A percentile compares a stretch with the other conserved stretches of the same genome.
Evolutionary conservation across 1,140 invertebrate species (phyloP).

Genomic region (Drosophila orena): DNA sequence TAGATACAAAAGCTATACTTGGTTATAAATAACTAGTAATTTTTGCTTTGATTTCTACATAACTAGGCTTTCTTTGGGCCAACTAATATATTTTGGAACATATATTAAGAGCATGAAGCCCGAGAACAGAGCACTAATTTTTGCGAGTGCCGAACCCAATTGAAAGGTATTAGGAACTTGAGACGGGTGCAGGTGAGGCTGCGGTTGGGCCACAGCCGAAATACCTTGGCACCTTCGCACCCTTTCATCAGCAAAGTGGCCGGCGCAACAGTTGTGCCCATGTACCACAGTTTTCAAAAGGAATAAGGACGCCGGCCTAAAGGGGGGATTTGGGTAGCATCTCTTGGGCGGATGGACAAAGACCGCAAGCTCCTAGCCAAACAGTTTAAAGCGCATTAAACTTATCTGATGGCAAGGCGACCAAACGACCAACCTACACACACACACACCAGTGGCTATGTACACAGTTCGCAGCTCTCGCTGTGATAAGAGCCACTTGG

Average conservation of each 20-base stretch:
- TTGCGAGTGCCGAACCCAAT: slow-evolving; percentile 7
- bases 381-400: slow-evolving; percentile 82
- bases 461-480: slow-evolving; percentile 36
- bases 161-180: neutral
- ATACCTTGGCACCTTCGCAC: slow-evolving; percentile 60
- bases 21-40: neutral
- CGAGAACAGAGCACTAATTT: neutral
- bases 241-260: slow-evolving; percentile 66
- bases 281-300: slow-evolving; percentile 58
- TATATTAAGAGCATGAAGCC: neutral
- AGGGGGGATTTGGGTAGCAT: slow-evolving; percentile 13
- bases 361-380: slow-evolving; percentile 64
- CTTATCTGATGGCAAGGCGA: slow-evolving; percentile 65
- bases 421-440: neutral
- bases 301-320: slow-evolving; percentile 55
- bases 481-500: slow-evolving; percentile 59
- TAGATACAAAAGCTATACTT: too few species aligned
- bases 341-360: neutral
- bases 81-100: neutral
- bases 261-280: slow-evolving; percentile 70
- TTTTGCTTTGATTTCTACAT: neutral
- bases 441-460: slow-evolving; percentile 19
- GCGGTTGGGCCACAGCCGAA: slow-evolving; percentile 53
- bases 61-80: too few species aligned
- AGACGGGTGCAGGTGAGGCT: slow-evolving; percentile 34